phyloP scores from a whole-genome alignment of 2,797 vertebrate genomes.

The Lacerta viridis region DNA sequence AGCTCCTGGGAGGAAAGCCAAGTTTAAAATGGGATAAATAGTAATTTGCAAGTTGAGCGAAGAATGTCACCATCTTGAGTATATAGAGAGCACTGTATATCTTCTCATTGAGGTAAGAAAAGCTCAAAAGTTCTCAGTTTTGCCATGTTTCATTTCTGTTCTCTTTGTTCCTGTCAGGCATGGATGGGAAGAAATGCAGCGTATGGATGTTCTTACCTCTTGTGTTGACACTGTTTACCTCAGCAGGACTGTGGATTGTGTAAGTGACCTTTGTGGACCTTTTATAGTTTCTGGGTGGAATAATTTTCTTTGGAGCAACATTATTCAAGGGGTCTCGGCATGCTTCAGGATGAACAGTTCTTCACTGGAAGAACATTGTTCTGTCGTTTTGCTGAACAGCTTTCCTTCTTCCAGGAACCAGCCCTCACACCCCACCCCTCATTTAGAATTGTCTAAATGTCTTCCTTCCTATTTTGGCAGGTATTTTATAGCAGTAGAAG shows the following conservation, averaged over 20 bases:
- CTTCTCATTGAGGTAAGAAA: background rate
- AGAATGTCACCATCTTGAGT: background rate
- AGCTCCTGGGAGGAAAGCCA: background rate
- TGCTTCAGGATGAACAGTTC: background rate
- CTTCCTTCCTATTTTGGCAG: slow-evolving; percentile 75
- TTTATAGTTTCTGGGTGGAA: slow-evolving; percentile 1
- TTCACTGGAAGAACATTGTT: background rate
- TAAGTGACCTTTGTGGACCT: slow-evolving; percentile 79
- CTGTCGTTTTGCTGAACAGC: background rate
- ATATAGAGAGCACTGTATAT: background rate
- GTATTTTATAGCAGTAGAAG: slow-evolving; percentile 89
- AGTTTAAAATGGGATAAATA: background rate
- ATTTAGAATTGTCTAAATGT: background rate
- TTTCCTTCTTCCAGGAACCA: background rate
- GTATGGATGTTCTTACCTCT: slow-evolving; percentile 91
- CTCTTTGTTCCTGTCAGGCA: slow-evolving; percentile 71
- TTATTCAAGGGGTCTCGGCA: background rate
- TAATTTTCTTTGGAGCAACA: background rate
- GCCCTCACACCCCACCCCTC: background rate
- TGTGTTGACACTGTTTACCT: slow-evolving; percentile 85
- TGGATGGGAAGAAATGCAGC: slow-evolving; percentile 87
- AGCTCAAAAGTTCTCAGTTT: background rate
- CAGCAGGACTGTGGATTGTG: slow-evolving; percentile 92
- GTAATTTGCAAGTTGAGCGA: background rate
- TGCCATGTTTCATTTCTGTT: slow-evolving; percentile 54